These are phyloP conservation scores for Agapostemon virescens DNA, from an alignment of 2,888 invertebrate genomes.

Conservation along the genomic window DNA sequence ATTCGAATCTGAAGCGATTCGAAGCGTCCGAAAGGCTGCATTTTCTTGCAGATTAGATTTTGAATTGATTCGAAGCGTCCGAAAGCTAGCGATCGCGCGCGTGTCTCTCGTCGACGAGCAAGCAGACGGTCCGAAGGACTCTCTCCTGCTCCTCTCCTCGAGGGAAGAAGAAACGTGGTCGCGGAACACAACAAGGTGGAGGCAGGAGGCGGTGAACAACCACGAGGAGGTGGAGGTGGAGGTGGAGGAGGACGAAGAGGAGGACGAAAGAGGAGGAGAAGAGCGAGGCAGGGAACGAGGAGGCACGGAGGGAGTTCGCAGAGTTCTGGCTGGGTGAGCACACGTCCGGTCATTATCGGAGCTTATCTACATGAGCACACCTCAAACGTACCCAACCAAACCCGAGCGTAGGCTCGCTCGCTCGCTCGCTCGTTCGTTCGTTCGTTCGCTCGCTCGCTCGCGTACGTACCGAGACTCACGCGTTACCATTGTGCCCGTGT, in stretches of 20 bases:
- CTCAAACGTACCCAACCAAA: conserved; percentile 78
- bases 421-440: conserved; percentile 20
- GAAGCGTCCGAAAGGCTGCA: no score
- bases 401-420: conserved; percentile 54
- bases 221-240: conserved; percentile 30
- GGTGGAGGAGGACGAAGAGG: conserved; percentile 32
- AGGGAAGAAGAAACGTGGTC: conserved; percentile 52
- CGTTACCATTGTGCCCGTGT: conserved; percentile 62
- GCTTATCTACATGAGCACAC: conserved; percentile 81
- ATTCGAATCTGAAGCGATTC: no score
- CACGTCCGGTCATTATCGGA: conserved; percentile 81
- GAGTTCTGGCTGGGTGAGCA: conserved; percentile 81
- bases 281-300: conserved; percentile 53
- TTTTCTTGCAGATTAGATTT: no score
- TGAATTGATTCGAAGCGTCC: no score
- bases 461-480: conserved; percentile 63
- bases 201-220: conserved; percentile 36
- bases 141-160: conserved; percentile 49
- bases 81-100: no score
- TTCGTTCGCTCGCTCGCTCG: conserved; percentile 2
- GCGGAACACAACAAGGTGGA: conserved; percentile 48
- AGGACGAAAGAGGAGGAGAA: not conserved
- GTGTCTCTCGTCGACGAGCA: conserved; percentile 52
- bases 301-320: conserved; percentile 75
- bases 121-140: conserved; percentile 55